Evolutionary conservation across 2,797 vertebrate species (phyloP).

Genomic region (Anguilla obscura): DNA sequence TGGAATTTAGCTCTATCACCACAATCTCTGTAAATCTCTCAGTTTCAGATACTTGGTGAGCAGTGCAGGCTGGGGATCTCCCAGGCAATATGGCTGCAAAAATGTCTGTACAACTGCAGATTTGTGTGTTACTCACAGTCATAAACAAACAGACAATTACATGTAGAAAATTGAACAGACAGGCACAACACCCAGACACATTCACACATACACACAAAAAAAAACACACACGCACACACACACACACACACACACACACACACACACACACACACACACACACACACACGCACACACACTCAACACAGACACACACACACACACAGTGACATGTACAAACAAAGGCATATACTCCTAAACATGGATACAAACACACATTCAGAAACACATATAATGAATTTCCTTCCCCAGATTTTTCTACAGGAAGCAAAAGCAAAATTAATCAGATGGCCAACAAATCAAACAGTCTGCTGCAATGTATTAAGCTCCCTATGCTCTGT

Average conservation of each 20-base stretch:
- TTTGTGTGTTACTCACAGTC: background rate
- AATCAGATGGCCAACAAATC: background rate
- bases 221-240: background rate
- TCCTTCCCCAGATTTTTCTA: background rate
- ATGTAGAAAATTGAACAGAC: background rate
- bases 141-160: background rate
- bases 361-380: background rate
- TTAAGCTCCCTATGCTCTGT: background rate
- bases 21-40: background rate
- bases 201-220: background rate
- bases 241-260: too few species aligned
- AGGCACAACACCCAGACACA: background rate
- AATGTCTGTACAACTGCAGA: background rate
- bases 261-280: background rate
- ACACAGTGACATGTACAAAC: background rate
- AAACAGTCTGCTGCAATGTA: background rate
- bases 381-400: background rate
- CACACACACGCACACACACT: background rate
- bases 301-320: background rate
- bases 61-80: background rate
- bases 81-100: background rate
- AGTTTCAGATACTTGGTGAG: background rate
- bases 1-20: background rate
- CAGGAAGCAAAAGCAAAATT: background rate
- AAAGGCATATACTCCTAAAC: too few species aligned